Base-by-base conservation (phyloP, 2,888 invertebrate genomes). In the Ophion ventricosus region DNA sequence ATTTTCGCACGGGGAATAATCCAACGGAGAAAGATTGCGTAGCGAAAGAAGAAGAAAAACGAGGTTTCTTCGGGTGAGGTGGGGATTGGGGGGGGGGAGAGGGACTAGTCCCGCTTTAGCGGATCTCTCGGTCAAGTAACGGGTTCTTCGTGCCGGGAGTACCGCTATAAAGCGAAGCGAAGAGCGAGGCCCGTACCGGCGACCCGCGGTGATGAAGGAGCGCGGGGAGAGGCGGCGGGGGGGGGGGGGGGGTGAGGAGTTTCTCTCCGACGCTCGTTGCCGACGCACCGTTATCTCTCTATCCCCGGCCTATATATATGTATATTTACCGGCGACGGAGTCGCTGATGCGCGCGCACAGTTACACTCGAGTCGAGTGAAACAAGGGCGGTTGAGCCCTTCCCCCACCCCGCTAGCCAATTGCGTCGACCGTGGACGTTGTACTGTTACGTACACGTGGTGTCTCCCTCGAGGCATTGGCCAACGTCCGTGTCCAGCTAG, bases 101-200 rank as follows among this genome's bases (percentile, higher is more conserved):
- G 54, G 14, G 29, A 11, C 10, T 5, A 70, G 54, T 70, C 5
- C 17, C 90, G 90, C 91, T 91, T 91, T 92, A 92, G 93, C 93
- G 93, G 92, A 93, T 93, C 93, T 93, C 92, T 93, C 93, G 93
- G 93, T 93, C 93, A 92, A 93, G 90, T 93, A 93, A 93, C 93
- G 93, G 93, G 89, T 91, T 90, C 90, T 89, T 88, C 81, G 77
- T 84, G 81, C 75, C 81, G 29, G 88, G 88, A 90, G 92, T 93
- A 93, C 93, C 93, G 93, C 93, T 93, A 93, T 75, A 64, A 63
- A 59, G 69, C 80, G 29, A 63, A 74, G 20, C 61, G 14, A 14
- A 49, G 14, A 63, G 35, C 63, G 61, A 80, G 88, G 89, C n/a
- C n/a, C n/a, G n/a, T n/a, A n/a, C n/a, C n/a, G n/a, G n/a, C n/a